A percentile compares a stretch with the other conserved stretches of the same genome.
These are phyloP conservation scores for Rynchops niger DNA, from an alignment of 2,113 vertebrate genomes.

Conservation along the genomic window DNA sequence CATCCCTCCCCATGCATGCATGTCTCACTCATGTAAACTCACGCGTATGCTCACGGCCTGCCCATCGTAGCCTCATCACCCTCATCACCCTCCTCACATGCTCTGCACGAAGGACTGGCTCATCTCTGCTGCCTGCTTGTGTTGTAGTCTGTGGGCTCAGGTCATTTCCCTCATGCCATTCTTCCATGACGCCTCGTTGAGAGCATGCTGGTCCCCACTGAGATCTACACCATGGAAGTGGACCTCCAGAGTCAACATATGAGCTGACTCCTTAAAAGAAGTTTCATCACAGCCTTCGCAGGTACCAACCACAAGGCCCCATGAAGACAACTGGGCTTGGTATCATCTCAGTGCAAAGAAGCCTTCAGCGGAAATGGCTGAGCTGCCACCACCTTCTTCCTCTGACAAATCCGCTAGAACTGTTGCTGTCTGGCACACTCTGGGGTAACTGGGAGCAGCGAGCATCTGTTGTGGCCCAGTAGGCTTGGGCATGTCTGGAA, in stretches of 20 bases:
- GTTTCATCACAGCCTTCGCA: neutral
- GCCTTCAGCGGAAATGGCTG: neutral
- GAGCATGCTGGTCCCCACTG: neutral
- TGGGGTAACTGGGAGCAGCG: neutral
- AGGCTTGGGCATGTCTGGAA: neutral
- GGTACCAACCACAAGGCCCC: neutral
- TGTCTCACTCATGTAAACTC: neutral
- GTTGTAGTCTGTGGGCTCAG: neutral
- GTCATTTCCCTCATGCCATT: neutral
- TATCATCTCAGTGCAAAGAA: neutral
- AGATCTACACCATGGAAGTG: neutral
- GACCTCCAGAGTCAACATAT: neutral
- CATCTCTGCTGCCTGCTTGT: neutral
- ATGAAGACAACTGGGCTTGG: neutral
- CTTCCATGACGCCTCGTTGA: neutral
- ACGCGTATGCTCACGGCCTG: neutral
- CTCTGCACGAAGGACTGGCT: neutral
- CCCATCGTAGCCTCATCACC: neutral
- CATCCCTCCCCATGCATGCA: rapidly evolving
- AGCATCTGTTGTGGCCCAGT: neutral
- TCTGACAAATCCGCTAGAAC: neutral
- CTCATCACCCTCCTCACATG: neutral
- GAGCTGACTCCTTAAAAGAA: neutral
- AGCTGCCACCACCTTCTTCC: neutral
- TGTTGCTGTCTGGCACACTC: neutral